phyloP scores from a whole-genome alignment of 2,888 invertebrate species.

The Cantharis rufa region DNA sequence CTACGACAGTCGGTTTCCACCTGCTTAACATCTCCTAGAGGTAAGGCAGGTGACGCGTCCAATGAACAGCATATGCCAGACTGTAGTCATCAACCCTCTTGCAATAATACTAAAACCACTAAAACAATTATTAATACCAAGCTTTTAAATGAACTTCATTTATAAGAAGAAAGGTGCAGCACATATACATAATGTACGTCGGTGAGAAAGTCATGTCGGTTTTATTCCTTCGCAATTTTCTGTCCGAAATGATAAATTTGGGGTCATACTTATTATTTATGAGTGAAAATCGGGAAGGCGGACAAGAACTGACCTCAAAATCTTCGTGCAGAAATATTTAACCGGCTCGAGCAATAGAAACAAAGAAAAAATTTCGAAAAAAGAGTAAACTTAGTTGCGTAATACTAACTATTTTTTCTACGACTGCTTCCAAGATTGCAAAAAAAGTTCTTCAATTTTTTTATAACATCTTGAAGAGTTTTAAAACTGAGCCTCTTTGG shows the following conservation, averaged over 20 bases:
- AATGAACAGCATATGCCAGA: conserved; percentile 24
- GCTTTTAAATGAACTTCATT: not conserved
- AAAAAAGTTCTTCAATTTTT: too few species aligned
- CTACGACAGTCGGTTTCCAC: conserved; percentile 23
- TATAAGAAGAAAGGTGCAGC: not conserved
- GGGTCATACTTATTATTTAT: not conserved
- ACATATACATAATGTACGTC: not conserved
- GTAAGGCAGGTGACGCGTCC: conserved; percentile 27
- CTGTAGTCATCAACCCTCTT: conserved; percentile 9
- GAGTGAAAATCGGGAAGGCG: not conserved
- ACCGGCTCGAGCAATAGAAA: too few species aligned
- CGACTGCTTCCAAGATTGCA: not conserved
- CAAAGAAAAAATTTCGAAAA: too few species aligned
- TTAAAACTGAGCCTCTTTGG: too few species aligned
- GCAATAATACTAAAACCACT: not conserved
- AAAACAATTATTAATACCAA: not conserved
- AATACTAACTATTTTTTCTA: not conserved
- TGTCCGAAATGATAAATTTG: not conserved
- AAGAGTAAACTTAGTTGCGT: too few species aligned
- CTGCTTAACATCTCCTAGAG: conserved; percentile 30
- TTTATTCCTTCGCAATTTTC: not conserved
- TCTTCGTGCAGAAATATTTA: too few species aligned
- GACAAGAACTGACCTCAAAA: not conserved
- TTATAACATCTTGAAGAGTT: too few species aligned
- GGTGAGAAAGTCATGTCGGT: not conserved